Evolutionary conservation across 2,797 vertebrate species (phyloP).

Genomic region (Toxotes lorentzi): DNA sequence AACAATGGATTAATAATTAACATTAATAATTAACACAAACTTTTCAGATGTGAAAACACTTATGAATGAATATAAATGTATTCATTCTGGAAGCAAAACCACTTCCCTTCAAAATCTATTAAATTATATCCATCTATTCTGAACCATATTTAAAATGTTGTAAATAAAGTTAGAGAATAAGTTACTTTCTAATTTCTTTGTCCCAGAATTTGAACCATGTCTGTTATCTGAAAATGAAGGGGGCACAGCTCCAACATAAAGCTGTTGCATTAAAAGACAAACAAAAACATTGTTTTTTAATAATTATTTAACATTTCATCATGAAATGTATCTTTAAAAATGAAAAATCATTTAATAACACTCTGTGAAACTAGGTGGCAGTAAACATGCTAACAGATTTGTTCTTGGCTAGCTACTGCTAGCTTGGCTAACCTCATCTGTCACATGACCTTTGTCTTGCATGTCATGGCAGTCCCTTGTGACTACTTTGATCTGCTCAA

Average conservation of each 20-base stretch:
- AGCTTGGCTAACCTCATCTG: not conserved
- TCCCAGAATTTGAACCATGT: too few relatives aligned
- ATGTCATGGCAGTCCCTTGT: not conserved
- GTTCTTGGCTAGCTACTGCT: not conserved
- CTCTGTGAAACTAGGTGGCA: not conserved
- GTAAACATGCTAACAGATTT: not conserved
- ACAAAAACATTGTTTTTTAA: too few relatives aligned
- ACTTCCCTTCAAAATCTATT: too few relatives aligned
- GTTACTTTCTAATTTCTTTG: too few relatives aligned
- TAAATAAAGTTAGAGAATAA: too few relatives aligned
- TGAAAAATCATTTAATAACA: not conserved
- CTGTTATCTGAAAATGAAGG: not conserved
- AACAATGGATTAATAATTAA: too few relatives aligned
- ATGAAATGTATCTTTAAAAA: not conserved
- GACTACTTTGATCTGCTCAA: too few relatives aligned
- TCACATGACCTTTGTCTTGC: not conserved
- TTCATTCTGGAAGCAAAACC: too few relatives aligned
- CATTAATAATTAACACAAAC: not conserved
- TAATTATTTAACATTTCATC: too few relatives aligned
- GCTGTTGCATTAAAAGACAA: not conserved
- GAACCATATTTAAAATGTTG: too few relatives aligned
- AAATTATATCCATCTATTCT: too few relatives aligned
- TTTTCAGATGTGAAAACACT: not conserved
- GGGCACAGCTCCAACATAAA: not conserved
- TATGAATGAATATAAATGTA: not conserved